Percentiles rank a stretch among this genome's conserved stretches.
These are phyloP conservation scores for Trichechus manatus DNA, from an alignment of 2,113 vertebrate genomes.

Conservation along the genomic window DNA sequence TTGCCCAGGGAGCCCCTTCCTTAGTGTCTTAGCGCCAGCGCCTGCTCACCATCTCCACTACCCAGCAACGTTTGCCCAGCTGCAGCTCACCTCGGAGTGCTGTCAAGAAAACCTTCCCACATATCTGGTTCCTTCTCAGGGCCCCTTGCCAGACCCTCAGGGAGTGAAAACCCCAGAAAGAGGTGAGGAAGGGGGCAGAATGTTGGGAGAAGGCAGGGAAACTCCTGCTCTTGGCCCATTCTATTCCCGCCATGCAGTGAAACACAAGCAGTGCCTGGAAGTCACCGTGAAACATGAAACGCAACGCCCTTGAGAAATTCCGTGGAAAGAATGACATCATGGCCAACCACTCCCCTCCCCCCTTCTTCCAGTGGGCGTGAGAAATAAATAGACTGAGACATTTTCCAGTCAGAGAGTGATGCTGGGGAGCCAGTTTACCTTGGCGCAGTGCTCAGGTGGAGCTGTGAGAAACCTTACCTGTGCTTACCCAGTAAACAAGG, in stretches of 20 bases:
- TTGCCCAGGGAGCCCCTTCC: too few relatives aligned
- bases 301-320: constrained; percentile 79
- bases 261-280: constrained; percentile 82
- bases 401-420: constrained; percentile 76
- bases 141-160: not conserved
- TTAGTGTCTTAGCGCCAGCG: not conserved
- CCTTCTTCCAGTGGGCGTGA: constrained; percentile 84
- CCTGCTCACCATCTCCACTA: not conserved
- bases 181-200: not conserved
- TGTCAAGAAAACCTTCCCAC: constrained; percentile 38
- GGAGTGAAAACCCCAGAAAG: not conserved
- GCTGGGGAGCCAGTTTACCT: constrained; percentile 78
- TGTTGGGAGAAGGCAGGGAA: constrained; percentile 50
- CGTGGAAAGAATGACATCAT: constrained; percentile 86
- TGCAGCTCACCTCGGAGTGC: constrained; percentile 12
- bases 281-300: constrained; percentile 76
- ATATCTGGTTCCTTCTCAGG: constrained; percentile 8
- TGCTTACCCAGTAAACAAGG: constrained; percentile 76
- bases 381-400: constrained; percentile 87
- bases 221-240: not conserved
- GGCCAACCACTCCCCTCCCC: constrained; percentile 63
- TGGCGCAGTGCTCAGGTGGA: constrained; percentile 82
- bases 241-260: constrained; percentile 21
- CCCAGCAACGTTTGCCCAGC: not conserved
- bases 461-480: constrained; percentile 84